Base-by-base conservation (phyloP, 2,888 invertebrate species). In the Gymnosoma rotundatum region DNA sequence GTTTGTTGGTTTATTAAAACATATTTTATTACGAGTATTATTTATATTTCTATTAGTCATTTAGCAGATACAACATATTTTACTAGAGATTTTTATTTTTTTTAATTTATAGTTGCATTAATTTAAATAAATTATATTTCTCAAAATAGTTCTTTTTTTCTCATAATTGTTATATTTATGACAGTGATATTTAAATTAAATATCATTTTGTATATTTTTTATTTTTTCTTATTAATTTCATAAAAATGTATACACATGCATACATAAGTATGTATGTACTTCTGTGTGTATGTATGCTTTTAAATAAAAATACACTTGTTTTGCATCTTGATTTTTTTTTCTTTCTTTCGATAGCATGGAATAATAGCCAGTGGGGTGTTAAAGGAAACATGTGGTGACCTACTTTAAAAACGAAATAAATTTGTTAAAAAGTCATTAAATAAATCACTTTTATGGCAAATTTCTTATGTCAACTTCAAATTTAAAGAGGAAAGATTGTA, bases 81-180 rank as follows among this genome's bases (percentile, higher is more conserved):
- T 66, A 2, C n/a, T 54, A 38, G 54, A 56, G 69, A 69, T 72
- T 72, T 60, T 32, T 61, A 50, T 38, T 66, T 52, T 2, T 38
- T 45, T 38, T 18, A 75, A 21, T 25, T 67, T 25, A 52, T 76
- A 56, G 75, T 76, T 67, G 38, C 38, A 16, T 67, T 67, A 76
- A 67, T 76, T 76, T 25, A 67, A 76, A 67, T 67, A 52, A 50
- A 60, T 67, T 76, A 67, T 60, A 76, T 60, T 52, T 21, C 50
- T 21, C 0, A 50, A 67, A 25, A 38, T 10, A 36, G 12, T 38
- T 50, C 56, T 56, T 48, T 38, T n/a, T 32, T 6, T 64, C 48
- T 52, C 60, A 60, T 20, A 69, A 69, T 50, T 72, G 58, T 42
- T 66, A 60, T 52, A 42, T 79, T 64, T 78, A 58, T 78, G 63